Evolutionary conservation across 2,888 invertebrate species (phyloP).

Genomic region (Harmothoe impar): DNA sequence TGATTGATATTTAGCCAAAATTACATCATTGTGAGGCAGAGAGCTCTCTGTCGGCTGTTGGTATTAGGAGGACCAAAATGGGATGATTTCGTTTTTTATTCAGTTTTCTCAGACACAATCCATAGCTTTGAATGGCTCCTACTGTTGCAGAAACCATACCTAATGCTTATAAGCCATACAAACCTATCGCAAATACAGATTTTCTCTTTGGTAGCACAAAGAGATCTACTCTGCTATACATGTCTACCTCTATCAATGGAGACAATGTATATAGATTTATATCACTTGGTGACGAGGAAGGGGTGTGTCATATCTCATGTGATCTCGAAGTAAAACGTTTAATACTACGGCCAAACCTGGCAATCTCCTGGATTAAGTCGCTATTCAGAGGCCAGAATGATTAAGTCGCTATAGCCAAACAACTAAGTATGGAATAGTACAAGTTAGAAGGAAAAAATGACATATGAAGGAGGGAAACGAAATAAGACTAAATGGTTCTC

Average conservation of each 20-base stretch:
- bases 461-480: too few species aligned
- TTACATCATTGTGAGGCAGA: background rate
- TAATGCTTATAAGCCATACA: background rate
- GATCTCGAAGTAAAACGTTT: too few species aligned
- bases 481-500: too few species aligned
- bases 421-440: too few species aligned
- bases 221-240: background rate
- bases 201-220: background rate
- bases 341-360: too few species aligned
- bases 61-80: background rate
- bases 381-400: too few species aligned
- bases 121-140: background rate
- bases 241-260: background rate
- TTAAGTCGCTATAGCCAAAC: too few species aligned
- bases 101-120: background rate
- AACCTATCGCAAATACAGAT: background rate
- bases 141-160: background rate
- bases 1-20: constrained; percentile 17
- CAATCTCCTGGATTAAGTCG: too few species aligned
- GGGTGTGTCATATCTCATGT: too few species aligned
- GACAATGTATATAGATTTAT: too few species aligned
- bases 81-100: background rate
- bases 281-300: too few species aligned
- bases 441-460: too few species aligned
- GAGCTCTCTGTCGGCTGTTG: background rate